Base-by-base conservation (phyloP, 2,113 vertebrate genomes). In the Thamnaconus septentrionalis region DNA sequence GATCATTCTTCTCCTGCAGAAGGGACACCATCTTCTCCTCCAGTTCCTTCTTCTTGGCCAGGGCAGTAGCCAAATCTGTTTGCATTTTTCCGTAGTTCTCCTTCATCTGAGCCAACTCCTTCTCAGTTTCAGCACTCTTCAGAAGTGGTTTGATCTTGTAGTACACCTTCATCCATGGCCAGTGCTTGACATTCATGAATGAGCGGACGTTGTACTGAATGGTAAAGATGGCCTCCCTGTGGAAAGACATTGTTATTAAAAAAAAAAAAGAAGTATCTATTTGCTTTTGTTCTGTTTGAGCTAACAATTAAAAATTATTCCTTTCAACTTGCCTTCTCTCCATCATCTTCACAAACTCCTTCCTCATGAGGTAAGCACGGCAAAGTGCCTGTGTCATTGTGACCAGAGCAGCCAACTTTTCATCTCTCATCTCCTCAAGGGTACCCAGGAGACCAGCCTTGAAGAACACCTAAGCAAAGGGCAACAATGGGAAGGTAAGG, bases 111-210 rank as follows among this genome's bases (percentile, higher is more conserved):
- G 18, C 18, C 18, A 31, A 31, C 18, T 31, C 18, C 87, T 80
- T 31, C 18, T 31, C 18, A 31, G 18, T 31, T 31, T 31, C 18
- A 31, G 18, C 18, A 31, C 18, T 31, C 5, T 78, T 74, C 3
- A 88, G 8, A 44, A 88, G 82, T 57, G 84, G 87, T 62, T 87
- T 88, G 43, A 88, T 87, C 78, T 88, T 87, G 56, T 87, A 87
- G 78, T 61, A 88, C 3, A 88, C 85, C 6, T 64, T 81, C 81
- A 88, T 81, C 87, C 87, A 88, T n/a, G 79, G 87, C 87, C 87
- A 88, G 83, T 84, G 85, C 74, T 88, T 88, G 52, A 87, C 87
- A 0, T 94, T 94, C 94, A 96, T 95, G 89, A 95, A 96, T 0
- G 94, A 83, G 0, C 80, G 78, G 9, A 85, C 71, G 62, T 87